These are phyloP conservation scores for Phyllostomus discolor DNA, from an alignment of 2,113 vertebrate genomes.

Conservation along the genomic window DNA sequence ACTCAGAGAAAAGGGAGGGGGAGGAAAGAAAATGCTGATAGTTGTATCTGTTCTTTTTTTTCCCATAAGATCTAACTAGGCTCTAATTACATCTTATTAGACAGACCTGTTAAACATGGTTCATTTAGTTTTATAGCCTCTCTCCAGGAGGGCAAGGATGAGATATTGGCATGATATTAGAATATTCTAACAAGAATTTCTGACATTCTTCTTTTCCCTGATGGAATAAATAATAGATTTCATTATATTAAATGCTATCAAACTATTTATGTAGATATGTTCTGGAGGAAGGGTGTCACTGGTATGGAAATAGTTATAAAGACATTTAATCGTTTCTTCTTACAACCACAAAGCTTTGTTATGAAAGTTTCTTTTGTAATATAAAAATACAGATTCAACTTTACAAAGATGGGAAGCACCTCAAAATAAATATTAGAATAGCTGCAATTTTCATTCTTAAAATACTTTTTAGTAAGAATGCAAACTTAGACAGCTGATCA, in stretches of 20 bases:
- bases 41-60: neutral
- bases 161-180: neutral
- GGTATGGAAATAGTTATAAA: neutral
- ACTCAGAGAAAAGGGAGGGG: neutral
- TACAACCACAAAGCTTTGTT: neutral
- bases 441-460: conserved; percentile 32
- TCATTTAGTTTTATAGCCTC: neutral
- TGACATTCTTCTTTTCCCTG: neutral
- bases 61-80: neutral
- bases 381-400: conserved; percentile 4
- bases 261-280: neutral
- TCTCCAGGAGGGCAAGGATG: neutral
- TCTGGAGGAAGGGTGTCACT: neutral
- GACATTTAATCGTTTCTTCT: conserved; percentile 7
- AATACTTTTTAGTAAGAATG: conserved; percentile 26
- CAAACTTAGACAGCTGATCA: conserved; percentile 43
- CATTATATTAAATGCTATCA: neutral
- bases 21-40: neutral
- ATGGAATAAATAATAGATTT: neutral
- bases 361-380: neutral
- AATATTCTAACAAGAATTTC: neutral
- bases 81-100: neutral
- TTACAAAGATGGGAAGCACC: conserved; percentile 34
- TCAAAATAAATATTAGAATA: conserved; percentile 47
- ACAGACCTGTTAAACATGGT: neutral